A percentile compares a stretch with the other conserved stretches of the same genome.
Evolutionary conservation across 2,113 vertebrate species (phyloP).

Genomic region (Etheostoma cragini): DNA sequence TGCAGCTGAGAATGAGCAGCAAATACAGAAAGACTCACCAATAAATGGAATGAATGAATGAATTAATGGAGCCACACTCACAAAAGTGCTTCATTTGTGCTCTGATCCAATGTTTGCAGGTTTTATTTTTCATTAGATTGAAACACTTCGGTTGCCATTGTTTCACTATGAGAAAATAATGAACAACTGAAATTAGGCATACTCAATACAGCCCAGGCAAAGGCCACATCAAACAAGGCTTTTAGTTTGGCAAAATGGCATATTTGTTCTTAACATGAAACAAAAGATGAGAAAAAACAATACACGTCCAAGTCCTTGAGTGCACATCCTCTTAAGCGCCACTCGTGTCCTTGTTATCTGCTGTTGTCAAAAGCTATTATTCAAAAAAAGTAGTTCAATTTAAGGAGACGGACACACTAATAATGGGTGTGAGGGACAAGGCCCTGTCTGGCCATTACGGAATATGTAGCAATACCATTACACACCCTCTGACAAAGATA

Average conservation of each 20-base stretch:
- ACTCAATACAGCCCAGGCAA: conserved; percentile 28
- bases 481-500: conserved; percentile 80
- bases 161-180: conserved; percentile 49
- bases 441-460: conserved; percentile 64
- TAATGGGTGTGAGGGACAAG: conserved; percentile 70
- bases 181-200: conserved; percentile 33
- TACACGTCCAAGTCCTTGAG: conserved; percentile 12
- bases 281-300: conserved; percentile 44
- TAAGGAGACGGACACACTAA: conserved; percentile 61
- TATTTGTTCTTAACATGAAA: conserved; percentile 61
- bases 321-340: conserved; percentile 46
- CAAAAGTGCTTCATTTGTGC: conserved; percentile 33
- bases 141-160: conserved; percentile 42
- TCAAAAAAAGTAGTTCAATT: conserved; percentile 64
- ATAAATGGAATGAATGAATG: conserved; percentile 28
- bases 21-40: conserved; percentile 33
- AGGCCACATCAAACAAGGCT: conserved; percentile 42
- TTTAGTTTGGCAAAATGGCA: conserved; percentile 49
- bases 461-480: conserved; percentile 83
- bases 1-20: conserved; percentile 36
- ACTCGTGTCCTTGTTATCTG: conserved; percentile 55
- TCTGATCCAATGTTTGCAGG: conserved; percentile 12
- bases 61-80: conserved; percentile 30
- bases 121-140: conserved; percentile 31
- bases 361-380: conserved; percentile 68